These are phyloP conservation scores for Caenorhabditis virilis DNA, from an alignment of 2,888 invertebrate genomes.

Conservation along the genomic window DNA sequence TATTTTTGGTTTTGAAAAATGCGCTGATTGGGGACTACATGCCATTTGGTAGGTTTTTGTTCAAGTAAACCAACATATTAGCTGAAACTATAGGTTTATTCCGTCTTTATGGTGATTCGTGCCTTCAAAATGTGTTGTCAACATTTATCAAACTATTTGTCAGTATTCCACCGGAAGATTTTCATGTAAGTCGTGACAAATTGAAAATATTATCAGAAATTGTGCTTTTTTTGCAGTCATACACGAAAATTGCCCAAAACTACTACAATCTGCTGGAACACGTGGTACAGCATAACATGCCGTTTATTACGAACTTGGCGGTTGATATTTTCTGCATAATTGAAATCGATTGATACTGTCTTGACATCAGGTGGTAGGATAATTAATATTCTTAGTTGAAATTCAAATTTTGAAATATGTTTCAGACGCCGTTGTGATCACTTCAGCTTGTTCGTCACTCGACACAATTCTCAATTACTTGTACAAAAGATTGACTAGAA, in stretches of 20 bases:
- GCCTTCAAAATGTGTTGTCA: conserved; percentile 85
- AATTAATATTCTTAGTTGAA: too few relatives aligned
- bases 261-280: conserved; percentile 94
- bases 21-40: conserved; percentile 55
- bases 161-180: conserved; percentile 86
- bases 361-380: conserved; percentile 77
- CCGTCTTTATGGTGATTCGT: conserved; percentile 92
- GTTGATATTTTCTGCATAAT: conserved; percentile 92
- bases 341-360: conserved; percentile 94
- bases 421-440: conserved; percentile 94
- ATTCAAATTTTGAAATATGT: too few relatives aligned
- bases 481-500: conserved; percentile 84
- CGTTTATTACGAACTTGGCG: conserved; percentile 88
- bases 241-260: conserved; percentile 92
- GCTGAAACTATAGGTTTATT: too few relatives aligned
- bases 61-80: too few relatives aligned
- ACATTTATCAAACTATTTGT: conserved; percentile 92
- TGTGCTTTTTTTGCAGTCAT: conserved; percentile 81
- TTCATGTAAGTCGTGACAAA: conserved; percentile 79
- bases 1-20: conserved; percentile 89
- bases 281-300: conserved; percentile 95
- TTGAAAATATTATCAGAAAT: too few relatives aligned
- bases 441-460: conserved; percentile 94
- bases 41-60: too few relatives aligned
- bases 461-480: conserved; percentile 96